Conservation (phyloP, 2,888 invertebrate species). For the Hyalella azteca region DNA sequence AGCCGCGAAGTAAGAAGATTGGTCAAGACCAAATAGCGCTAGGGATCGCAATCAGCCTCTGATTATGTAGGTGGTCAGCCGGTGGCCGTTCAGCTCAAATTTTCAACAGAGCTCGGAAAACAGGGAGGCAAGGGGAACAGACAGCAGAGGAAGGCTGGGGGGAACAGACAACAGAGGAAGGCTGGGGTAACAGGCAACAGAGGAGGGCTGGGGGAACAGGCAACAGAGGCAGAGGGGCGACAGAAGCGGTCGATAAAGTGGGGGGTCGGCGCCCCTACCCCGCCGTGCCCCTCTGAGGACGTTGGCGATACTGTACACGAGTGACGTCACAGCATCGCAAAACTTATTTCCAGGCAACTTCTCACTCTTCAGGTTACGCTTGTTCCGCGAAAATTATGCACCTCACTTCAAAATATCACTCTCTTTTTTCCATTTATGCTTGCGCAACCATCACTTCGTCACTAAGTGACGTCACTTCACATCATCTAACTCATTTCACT, state of each 20-base stretch:
- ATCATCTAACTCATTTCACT: too few relatives aligned
- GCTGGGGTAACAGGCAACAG: neutral
- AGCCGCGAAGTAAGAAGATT: too few relatives aligned
- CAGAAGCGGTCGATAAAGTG: constrained; percentile 2
- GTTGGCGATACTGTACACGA: neutral
- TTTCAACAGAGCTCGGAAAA: too few relatives aligned
- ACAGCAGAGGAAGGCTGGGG: neutral
- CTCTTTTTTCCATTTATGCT: too few relatives aligned
- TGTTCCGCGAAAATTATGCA: neutral
- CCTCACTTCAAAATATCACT: neutral
- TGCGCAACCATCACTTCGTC: too few relatives aligned
- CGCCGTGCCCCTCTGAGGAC: neutral
- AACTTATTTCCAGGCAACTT: neutral
- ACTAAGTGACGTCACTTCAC: too few relatives aligned
- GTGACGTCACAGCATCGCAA: neutral
- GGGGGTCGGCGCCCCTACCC: neutral
- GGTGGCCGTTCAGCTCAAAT: too few relatives aligned
- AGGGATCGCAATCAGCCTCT: too few relatives aligned
- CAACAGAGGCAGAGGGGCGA: constrained; percentile 1
- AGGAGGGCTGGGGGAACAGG: neutral
- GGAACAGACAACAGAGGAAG: neutral
- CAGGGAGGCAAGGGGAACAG: neutral
- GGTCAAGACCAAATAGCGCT: too few relatives aligned
- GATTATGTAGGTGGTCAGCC: too few relatives aligned
- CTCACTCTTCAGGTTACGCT: neutral